Percentiles rank a stretch among this genome's conserved stretches.
Evolutionary conservation across 2,888 invertebrate genomes (phyloP).

Genomic region (Charanyca ferruginea): DNA sequence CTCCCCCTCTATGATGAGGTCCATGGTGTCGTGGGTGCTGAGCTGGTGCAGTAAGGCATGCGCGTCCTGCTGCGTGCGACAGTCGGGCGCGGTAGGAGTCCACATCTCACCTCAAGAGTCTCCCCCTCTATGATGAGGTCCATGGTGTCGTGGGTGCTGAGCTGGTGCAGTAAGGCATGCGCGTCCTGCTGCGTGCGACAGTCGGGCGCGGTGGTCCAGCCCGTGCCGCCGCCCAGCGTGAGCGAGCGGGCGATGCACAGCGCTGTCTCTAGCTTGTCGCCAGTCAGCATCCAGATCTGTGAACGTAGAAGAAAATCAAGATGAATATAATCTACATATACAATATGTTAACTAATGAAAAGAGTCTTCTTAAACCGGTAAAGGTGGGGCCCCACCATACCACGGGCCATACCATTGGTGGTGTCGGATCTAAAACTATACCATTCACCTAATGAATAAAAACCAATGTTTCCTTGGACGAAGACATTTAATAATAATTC

Average conservation of each 20-base stretch:
- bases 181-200: conserved; percentile 77
- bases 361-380: too few relatives aligned
- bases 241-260: conserved; percentile 99
- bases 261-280: conserved; percentile 99
- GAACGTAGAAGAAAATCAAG: not conserved
- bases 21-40: conserved; percentile 66
- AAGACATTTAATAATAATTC: too few relatives aligned
- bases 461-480: too few relatives aligned
- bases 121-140: conserved; percentile 88
- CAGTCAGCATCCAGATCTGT: conserved; percentile 97
- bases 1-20: conserved; percentile 87
- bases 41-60: conserved; percentile 76
- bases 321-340: too few relatives aligned
- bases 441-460: too few relatives aligned
- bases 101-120: conserved; percentile 82
- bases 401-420: too few relatives aligned
- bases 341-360: too few relatives aligned
- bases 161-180: conserved; percentile 73
- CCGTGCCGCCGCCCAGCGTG: conserved; percentile 91
- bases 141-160: conserved; percentile 67
- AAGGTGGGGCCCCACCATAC: too few relatives aligned
- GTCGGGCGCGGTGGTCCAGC: conserved; percentile 74
- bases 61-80: conserved; percentile 75
- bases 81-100: conserved; percentile 73
- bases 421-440: too few relatives aligned